Percentiles rank a stretch among this genome's conserved stretches.
Evolutionary conservation across 2,113 vertebrate species (phyloP).

Genomic region (Pontoporia blainvillei): DNA sequence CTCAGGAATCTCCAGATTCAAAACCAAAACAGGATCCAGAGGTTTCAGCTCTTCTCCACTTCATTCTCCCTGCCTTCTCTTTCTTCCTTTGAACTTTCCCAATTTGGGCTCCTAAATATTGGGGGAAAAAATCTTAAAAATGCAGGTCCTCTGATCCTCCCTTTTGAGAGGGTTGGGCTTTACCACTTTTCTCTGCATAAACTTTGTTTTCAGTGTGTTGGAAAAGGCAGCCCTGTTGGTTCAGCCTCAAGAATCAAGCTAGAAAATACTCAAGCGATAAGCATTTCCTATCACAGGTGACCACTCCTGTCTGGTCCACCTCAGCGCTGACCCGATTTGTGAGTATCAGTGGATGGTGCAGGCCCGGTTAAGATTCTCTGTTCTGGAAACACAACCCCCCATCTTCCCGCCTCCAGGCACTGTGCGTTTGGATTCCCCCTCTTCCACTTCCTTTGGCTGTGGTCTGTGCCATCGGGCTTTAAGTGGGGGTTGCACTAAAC

Average conservation of each 20-base stretch:
- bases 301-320: slow-evolving; percentile 56
- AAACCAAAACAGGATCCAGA: not conserved
- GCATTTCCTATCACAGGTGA: slow-evolving; percentile 47
- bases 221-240: slow-evolving; percentile 70
- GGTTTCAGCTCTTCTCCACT: not conserved
- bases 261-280: slow-evolving; percentile 51
- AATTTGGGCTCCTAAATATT: not conserved
- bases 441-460: not conserved
- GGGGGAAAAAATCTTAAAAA: slow-evolving; percentile 50
- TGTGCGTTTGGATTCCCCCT: not conserved
- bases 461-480: not conserved
- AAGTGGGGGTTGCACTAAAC: not conserved
- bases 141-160: slow-evolving; percentile 6
- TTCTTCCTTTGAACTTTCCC: not conserved
- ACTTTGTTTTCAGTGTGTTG: slow-evolving; percentile 70
- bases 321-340: slow-evolving; percentile 34
- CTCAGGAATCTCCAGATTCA: not conserved
- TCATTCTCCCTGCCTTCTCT: not conserved
- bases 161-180: not conserved
- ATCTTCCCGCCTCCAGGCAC: accelerated
- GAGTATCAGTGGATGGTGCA: slow-evolving; percentile 44
- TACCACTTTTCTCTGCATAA: slow-evolving; percentile 61
- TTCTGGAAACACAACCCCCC: not conserved
- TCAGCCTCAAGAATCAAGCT: slow-evolving; percentile 62
- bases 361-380: not conserved